These are phyloP conservation scores for Tetragnatha versicolor DNA, from an alignment of 1,140 invertebrate species.

Conservation along the genomic window DNA sequence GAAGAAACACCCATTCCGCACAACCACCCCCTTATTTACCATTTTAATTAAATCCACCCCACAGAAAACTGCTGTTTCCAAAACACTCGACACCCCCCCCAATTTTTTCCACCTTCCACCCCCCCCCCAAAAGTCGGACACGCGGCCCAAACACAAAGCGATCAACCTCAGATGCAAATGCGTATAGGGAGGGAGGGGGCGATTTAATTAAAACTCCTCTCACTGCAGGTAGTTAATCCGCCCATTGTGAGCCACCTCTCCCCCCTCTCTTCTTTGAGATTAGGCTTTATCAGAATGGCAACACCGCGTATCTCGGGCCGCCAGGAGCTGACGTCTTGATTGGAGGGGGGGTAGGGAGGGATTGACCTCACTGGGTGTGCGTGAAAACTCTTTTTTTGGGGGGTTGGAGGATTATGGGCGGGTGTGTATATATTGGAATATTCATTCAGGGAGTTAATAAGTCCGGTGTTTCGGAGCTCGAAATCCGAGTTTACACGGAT, in stretches of 20 bases:
- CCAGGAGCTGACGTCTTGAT: constrained; percentile 41
- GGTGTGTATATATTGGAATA: no score
- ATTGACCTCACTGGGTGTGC: constrained; percentile 9
- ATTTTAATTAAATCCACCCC: no score
- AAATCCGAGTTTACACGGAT: constrained; percentile 47
- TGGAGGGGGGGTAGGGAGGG: neutral
- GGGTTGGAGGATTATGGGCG: no score
- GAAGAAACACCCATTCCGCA: no score
- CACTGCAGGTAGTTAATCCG: constrained; percentile 47
- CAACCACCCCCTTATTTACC: no score
- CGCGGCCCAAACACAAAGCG: neutral
- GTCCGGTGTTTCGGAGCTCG: no score
- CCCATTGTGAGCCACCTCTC: constrained; percentile 22
- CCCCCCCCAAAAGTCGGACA: no score
- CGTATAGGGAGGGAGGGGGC: constrained; percentile 25
- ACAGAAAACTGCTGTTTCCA: no score
- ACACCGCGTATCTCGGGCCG: constrained; percentile 47
- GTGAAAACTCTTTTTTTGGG: constrained; percentile 37
- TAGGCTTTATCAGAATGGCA: constrained; percentile 51
- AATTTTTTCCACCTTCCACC: no score
- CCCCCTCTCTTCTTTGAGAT: constrained; percentile 48
- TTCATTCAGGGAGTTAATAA: no score
- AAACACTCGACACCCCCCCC: no score
- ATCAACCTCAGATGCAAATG: constrained; percentile 52
- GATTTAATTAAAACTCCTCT: constrained; percentile 45